Conservation (phyloP, 2,888 invertebrate genomes). For the Odontomyia ornata region DNA sequence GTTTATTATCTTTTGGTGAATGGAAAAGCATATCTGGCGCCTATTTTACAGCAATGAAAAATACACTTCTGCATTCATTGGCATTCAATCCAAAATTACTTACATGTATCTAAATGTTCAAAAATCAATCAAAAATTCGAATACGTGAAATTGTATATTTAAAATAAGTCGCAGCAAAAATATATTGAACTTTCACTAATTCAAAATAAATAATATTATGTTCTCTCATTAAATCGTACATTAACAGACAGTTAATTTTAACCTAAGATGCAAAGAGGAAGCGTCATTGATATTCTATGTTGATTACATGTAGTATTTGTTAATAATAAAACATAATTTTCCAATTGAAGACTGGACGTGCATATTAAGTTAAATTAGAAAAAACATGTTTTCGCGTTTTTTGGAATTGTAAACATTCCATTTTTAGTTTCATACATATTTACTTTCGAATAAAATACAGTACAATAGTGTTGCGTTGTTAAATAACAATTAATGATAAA, state of each 20-base stretch:
- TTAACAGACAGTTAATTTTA: background rate
- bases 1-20: no score
- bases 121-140: no score
- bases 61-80: no score
- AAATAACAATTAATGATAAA: background rate
- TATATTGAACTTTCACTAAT: background rate
- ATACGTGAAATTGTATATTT: constrained; percentile 19
- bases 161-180: constrained; percentile 36
- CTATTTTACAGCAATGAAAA: no score
- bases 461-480: background rate
- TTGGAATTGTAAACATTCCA: background rate
- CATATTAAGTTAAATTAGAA: background rate
- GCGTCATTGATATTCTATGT: background rate
- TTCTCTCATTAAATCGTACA: constrained; percentile 1
- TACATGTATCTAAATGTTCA: no score
- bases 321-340: background rate
- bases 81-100: no score
- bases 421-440: background rate
- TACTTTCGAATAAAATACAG: background rate
- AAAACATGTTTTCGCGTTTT: background rate
- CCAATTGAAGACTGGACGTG: background rate
- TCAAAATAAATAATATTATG: constrained; percentile 3
- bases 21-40: no score
- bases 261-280: constrained; percentile 17
- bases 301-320: background rate